Conservation (phyloP, 2,797 vertebrate species). For the Sternarchorhynchus goeldii region DNA sequence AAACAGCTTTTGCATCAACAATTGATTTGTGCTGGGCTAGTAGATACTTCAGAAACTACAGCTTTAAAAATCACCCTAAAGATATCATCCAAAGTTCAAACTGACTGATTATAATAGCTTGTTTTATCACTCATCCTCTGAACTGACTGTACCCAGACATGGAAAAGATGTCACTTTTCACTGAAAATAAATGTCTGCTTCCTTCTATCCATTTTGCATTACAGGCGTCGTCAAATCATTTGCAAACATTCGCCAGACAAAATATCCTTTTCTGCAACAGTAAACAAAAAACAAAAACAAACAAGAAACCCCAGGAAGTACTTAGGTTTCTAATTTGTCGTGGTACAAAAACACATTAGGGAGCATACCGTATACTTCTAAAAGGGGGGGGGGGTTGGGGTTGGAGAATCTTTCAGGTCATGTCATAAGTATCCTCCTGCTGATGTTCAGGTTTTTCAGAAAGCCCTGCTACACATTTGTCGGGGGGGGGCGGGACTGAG, state of each 20-base stretch:
- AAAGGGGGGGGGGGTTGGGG: background rate
- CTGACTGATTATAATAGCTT: background rate
- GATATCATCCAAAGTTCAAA: background rate
- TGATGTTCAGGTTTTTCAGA: constrained; percentile 48
- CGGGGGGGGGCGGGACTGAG: constrained; percentile 26
- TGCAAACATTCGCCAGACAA: constrained; percentile 39
- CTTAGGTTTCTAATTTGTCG: constrained; percentile 51
- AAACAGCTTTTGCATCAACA: background rate
- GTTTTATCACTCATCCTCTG: background rate
- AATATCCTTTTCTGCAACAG: background rate
- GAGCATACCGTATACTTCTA: constrained; percentile 34
- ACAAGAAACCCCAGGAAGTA: constrained; percentile 52
- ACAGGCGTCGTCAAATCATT: constrained; percentile 28
- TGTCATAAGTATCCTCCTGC: constrained; percentile 57
- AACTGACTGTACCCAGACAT: constrained; percentile 6
- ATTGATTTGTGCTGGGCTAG: background rate
- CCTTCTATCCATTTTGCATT: constrained; percentile 6
- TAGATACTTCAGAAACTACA: constrained; percentile 1
- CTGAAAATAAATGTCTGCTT: constrained; percentile 1
- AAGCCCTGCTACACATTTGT: constrained; percentile 54
- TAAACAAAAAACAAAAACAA: constrained; percentile 13
- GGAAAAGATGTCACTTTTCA: background rate
- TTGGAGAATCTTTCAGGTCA: constrained; percentile 46
- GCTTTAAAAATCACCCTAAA: background rate
- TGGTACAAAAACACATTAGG: constrained; percentile 45